phyloP scores from a whole-genome alignment of 2,888 invertebrate species.

The Drosophila gaucha region DNA sequence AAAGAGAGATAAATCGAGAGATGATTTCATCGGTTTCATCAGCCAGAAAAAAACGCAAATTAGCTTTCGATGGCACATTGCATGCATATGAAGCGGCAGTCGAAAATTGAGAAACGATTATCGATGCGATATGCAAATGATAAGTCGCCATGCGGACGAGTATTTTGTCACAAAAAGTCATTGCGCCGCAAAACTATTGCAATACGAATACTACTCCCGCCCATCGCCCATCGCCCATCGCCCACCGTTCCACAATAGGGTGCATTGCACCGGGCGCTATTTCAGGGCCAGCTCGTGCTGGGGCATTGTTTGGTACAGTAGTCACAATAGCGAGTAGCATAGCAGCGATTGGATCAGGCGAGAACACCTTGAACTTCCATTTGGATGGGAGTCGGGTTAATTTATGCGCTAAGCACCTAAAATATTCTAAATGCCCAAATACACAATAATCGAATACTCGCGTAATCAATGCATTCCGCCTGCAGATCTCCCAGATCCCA shows the following conservation, averaged over 20 bases:
- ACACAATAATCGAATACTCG: conserved; percentile 26
- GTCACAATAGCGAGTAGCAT: conserved; percentile 8
- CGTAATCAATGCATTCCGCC: conserved; percentile 50
- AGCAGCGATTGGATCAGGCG: conserved; percentile 5
- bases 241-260: not conserved
- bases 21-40: conserved; percentile 68
- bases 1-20: not conserved
- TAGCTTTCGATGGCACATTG: conserved; percentile 55
- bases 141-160: conserved; percentile 21
- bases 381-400: conserved; percentile 26
- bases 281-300: conserved; percentile 46
- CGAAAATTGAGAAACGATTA: conserved; percentile 63
- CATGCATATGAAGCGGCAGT: conserved; percentile 52
- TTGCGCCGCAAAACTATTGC: conserved; percentile 70
- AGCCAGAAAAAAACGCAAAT: conserved; percentile 50
- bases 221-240: not conserved
- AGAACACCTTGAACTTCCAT: conserved; percentile 52
- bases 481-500: conserved; percentile 34
- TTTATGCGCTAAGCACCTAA: conserved; percentile 52
- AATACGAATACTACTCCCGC: conserved; percentile 30
- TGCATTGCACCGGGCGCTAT: conserved; percentile 51
- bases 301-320: conserved; percentile 24
- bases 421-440: conserved; percentile 50
- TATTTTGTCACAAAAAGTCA: conserved; percentile 45
- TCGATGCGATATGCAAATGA: conserved; percentile 61